A percentile compares a stretch with the other conserved stretches of the same genome.
phyloP scores from a whole-genome alignment of 2,797 vertebrate species.

The Tapera naevia region DNA sequence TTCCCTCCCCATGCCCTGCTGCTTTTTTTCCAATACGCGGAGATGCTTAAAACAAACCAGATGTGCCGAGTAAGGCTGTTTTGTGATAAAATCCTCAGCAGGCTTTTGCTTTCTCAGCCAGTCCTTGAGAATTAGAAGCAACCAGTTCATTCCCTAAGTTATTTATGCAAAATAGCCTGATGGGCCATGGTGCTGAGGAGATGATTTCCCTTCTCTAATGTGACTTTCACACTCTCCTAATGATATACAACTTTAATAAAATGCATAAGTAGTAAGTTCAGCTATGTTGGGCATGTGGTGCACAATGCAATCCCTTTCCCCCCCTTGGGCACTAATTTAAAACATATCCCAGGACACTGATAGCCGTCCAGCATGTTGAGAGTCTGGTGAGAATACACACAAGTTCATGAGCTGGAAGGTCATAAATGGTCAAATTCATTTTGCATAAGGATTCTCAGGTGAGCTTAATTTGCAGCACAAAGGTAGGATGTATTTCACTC shows the following conservation, averaged over 20 bases:
- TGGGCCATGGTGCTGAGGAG: neutral
- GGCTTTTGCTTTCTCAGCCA: constrained; percentile 22
- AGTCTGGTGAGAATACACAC: neutral
- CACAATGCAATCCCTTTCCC: neutral
- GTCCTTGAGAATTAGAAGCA: constrained; percentile 9
- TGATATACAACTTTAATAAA: constrained; percentile 74
- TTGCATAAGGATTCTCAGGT: neutral
- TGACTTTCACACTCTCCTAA: constrained; percentile 48
- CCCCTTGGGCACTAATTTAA: neutral
- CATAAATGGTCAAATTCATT: neutral
- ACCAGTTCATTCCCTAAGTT: constrained; percentile 47
- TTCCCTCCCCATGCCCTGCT: constrained; percentile 37
- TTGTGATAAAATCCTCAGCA: constrained; percentile 34
- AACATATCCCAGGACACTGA: neutral
- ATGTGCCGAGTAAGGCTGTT: constrained; percentile 38
- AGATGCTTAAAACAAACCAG: constrained; percentile 70
- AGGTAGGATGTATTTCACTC: neutral
- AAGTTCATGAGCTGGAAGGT: neutral
- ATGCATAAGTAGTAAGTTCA: constrained; percentile 48
- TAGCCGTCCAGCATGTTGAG: neutral
- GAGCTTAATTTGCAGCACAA: neutral
- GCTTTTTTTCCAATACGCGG: constrained; percentile 37
- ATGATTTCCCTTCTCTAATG: constrained; percentile 31
- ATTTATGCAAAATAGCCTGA: constrained; percentile 44
- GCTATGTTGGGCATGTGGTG: constrained; percentile 6